Base-by-base conservation (phyloP, 2,888 invertebrate species). In the Calliopum simillimum region DNA sequence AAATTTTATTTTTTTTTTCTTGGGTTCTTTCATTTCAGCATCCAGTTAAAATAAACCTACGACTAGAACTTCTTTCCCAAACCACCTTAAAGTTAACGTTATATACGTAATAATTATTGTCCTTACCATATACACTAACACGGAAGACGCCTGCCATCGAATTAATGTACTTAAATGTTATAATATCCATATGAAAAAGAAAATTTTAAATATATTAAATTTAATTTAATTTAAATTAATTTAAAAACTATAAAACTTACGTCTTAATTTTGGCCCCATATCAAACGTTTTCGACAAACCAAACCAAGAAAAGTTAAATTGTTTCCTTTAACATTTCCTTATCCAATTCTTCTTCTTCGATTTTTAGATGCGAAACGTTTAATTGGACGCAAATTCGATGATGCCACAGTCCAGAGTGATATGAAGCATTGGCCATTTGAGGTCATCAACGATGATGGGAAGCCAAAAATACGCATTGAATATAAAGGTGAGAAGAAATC, bases 381-480 rank as follows among this genome's bases (percentile, higher is more conserved):
- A 82, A 97, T 98, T 87, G 98, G 98, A 72, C 93, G 97, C 80
- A 93, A 93, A 79, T 98, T 93, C 86, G 93, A 93, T 76, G 97
- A 97, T 87, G 88, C 90, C 66, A 92, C 94, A 5, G 95, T 99
- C 62, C 98, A 99, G 88, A 91, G 91, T 71, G 97, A 98, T 85
- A 93, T 97, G 91, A 96, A 97, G 87, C 94, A 94, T 86, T 97
- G 96, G 93, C 97, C 97, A 47, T 98, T 98, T 83, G 94, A 93
- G 84, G 96, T 97, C 1, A 86, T 93, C 83, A 68, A 90, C 84
- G 93, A 93, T 83, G 90, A 89, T 71, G 92, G 93, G 59, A 95
- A 93, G 86, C 94, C 94, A 71, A 94, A 93, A 86, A 93, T 94
- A 75, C 89, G 92, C 83, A 94, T 96, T 46, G 88, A 93, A 75